A percentile compares a stretch with the other conserved stretches of the same genome.
phyloP scores from a whole-genome alignment of 2,888 invertebrate genomes.

The Diaphora mendica region DNA sequence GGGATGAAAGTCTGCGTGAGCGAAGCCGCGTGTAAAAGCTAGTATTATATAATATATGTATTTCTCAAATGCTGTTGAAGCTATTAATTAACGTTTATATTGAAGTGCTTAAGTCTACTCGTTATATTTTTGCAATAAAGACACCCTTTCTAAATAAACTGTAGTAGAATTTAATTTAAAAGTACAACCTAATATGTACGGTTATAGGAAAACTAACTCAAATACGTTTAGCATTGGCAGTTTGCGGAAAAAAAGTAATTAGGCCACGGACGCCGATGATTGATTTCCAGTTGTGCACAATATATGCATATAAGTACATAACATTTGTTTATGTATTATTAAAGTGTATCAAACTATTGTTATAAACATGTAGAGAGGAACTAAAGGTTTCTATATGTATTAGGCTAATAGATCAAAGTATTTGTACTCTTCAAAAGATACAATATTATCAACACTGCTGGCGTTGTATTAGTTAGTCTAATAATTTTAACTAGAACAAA shows the following conservation, averaged over 20 bases:
- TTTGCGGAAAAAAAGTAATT: conserved; percentile 6
- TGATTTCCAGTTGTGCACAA: not conserved
- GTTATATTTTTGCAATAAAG: not conserved
- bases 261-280: conserved; percentile 4
- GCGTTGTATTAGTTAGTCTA: not conserved
- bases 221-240: not conserved
- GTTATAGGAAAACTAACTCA: not conserved
- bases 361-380: not conserved
- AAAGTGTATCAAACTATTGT: not conserved
- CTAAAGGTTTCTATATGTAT: too few species aligned
- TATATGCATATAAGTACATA: not conserved
- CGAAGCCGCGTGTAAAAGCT: too few species aligned
- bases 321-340: not conserved
- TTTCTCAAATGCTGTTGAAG: not conserved
- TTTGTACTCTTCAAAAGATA: not conserved
- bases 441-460: not conserved
- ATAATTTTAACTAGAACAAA: not conserved
- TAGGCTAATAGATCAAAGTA: not conserved
- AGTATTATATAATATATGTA: not conserved
- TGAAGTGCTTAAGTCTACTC: not conserved
- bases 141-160: not conserved
- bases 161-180: not conserved
- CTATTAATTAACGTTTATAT: not conserved
- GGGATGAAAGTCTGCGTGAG: too few species aligned
- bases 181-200: not conserved